Conservation (phyloP, 2,888 invertebrate species). For the Kuschelorhynchus macadamiae region DNA sequence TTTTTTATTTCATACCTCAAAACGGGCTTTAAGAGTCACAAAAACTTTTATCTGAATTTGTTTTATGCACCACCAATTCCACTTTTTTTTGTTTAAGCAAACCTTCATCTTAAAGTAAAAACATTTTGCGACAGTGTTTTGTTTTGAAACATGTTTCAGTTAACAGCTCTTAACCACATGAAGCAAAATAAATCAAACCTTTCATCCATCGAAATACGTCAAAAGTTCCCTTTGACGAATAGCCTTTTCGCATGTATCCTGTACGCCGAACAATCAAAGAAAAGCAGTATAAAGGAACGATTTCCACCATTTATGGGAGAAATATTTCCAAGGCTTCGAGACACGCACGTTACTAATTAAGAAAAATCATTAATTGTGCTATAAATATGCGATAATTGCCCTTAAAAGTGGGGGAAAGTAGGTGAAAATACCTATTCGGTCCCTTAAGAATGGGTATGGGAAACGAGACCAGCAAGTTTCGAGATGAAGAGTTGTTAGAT, state of each 20-base stretch:
- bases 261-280: conserved; percentile 46
- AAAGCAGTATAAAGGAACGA: conserved; percentile 50
- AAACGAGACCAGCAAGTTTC: conserved; percentile 8
- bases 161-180: too few relatives aligned
- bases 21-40: too few relatives aligned
- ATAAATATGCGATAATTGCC: conserved; percentile 64
- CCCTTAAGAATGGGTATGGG: conserved; percentile 21
- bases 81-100: too few relatives aligned
- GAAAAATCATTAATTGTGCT: conserved; percentile 66
- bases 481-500: conserved; percentile 8
- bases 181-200: not conserved
- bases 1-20: too few relatives aligned
- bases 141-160: too few relatives aligned
- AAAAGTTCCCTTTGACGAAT: conserved; percentile 64
- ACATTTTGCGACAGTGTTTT: too few relatives aligned
- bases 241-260: conserved; percentile 62
- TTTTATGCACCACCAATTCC: too few relatives aligned
- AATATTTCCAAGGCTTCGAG: conserved; percentile 46
- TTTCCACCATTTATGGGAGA: conserved; percentile 50
- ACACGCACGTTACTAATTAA: conserved; percentile 67
- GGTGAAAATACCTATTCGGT: conserved; percentile 20
- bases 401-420: conserved; percentile 52
- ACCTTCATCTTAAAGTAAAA: too few relatives aligned
- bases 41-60: too few relatives aligned
- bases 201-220: conserved; percentile 46